A percentile compares a stretch with the other conserved stretches of the same genome.
phyloP scores from a whole-genome alignment of 2,113 vertebrate species.

The Mystacornis crossleyi region DNA sequence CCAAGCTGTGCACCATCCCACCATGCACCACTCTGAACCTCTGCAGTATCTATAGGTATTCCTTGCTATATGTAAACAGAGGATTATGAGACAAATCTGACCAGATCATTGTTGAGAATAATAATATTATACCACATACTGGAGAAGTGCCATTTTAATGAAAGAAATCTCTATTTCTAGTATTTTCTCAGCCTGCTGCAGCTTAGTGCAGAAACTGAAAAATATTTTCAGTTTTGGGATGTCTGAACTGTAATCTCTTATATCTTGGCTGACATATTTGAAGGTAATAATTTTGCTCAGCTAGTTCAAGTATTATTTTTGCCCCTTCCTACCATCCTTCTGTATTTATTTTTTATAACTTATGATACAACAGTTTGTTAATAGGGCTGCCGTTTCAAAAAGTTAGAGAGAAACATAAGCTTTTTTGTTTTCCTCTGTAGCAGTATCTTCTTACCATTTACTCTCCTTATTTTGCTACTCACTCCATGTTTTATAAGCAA shows the following conservation, averaged over 20 bases:
- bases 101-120: neutral
- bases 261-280: neutral
- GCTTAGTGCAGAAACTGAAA: neutral
- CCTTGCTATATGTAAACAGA: neutral
- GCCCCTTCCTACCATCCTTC: neutral
- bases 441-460: neutral
- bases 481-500: neutral
- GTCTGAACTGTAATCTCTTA: neutral
- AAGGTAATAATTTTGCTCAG: neutral
- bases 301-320: neutral
- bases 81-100: neutral
- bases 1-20: neutral
- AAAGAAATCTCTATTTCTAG: neutral
- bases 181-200: neutral
- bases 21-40: neutral
- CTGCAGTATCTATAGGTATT: rapidly evolving
- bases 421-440: neutral
- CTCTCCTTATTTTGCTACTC: neutral
- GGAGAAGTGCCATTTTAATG: neutral
- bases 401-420: neutral
- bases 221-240: neutral
- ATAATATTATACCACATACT: neutral
- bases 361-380: neutral
- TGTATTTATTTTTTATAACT: neutral
- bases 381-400: neutral